Evolutionary conservation across 2,797 vertebrate genomes (phyloP), one percentile per base, ranked within the genome.

Genomic region (Pangasius macronema): DNA sequence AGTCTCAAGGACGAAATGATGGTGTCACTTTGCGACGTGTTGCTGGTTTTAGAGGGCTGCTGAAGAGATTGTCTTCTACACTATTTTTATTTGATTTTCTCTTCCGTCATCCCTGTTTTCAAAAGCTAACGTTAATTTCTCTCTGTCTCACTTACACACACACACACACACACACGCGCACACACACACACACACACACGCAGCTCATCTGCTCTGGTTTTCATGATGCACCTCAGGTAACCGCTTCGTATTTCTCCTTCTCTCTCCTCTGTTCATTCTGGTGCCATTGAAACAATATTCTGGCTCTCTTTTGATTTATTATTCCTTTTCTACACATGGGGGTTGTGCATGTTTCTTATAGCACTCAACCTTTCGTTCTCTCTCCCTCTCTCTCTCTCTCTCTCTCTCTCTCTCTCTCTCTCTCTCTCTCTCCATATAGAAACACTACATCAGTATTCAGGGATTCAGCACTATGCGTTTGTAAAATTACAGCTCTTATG

Each of bases 391-490:
- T 39, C 1, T 39, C 39, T 39, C 39, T 70, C 27, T 55, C 7
- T 18, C 30, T 22, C 16, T 61, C 13, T 39, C 63, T 70, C 27
- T 53, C 3, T n/a, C 30, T 22, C 16, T 61, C 13, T 39, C 90
- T 68, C 87, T 85, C 70, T 33, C 55, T 51, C 36, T 46, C 53
- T 22, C 53, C 53, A 70, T 79, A 68, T 92, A 91, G 92, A 93
- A 91, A 91, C 91, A 75, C 53, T 90, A 90, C 93, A 94, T 93
- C 91, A 94, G 92, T 94, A 94, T 96, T 96, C 96, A 96, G 96
- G 96, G 95, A 96, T 94, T 94, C 95, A 94, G 94, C 94, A 95
- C 95, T 95, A 96, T 96, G 95, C 95, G 95, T 95, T 95, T 95
- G 93, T 94, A 95, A 94, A 82, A 93, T 95, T 94, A 91, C 93